Percentiles rank a stretch among this genome's conserved stretches.
Conservation (phyloP, 2,888 invertebrate species). For the Agonopterix alstromeriana region DNA sequence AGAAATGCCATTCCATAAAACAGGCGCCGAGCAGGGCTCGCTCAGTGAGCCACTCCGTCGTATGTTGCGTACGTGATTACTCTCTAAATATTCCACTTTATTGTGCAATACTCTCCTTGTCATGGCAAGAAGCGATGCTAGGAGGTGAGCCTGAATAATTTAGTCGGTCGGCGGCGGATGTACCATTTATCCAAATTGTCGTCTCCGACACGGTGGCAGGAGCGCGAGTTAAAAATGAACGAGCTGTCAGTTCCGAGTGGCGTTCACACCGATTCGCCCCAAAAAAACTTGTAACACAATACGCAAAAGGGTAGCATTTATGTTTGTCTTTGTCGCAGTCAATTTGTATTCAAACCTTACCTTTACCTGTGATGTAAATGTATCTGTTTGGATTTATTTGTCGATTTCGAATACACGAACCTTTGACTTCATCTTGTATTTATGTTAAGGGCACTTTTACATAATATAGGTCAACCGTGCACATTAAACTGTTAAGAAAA, state of each 20-base stretch:
- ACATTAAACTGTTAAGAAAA: not conserved
- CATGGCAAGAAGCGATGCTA: conserved; percentile 55
- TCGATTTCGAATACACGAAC: no score
- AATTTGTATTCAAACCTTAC: conserved; percentile 16
- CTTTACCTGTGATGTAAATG: no score
- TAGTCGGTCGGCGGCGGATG: conserved; percentile 53
- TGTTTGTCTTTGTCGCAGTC: conserved; percentile 32
- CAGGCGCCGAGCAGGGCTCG: conserved; percentile 15
- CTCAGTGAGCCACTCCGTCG: conserved; percentile 36
- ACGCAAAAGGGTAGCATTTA: conserved; percentile 17
- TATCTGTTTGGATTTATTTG: no score
- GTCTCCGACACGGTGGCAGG: conserved; percentile 40
- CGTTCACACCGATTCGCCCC: conserved; percentile 37
- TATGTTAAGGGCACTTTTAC: no score
- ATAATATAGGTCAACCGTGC: not conserved
- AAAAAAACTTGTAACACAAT: conserved; percentile 24
- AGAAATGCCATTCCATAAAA: conserved; percentile 37
- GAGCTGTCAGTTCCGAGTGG: conserved; percentile 45
- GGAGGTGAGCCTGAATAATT: conserved; percentile 57
- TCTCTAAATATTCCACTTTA: conserved; percentile 69
- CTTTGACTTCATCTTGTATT: no score
- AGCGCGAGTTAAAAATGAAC: conserved; percentile 61
- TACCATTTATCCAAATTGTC: conserved; percentile 72
- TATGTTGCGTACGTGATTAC: conserved; percentile 62
- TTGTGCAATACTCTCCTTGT: conserved; percentile 63